Evolutionary conservation across 2,797 vertebrate species (phyloP), one percentile per base, ranked within the genome.

Genomic region (Acanthiza pusilla): DNA sequence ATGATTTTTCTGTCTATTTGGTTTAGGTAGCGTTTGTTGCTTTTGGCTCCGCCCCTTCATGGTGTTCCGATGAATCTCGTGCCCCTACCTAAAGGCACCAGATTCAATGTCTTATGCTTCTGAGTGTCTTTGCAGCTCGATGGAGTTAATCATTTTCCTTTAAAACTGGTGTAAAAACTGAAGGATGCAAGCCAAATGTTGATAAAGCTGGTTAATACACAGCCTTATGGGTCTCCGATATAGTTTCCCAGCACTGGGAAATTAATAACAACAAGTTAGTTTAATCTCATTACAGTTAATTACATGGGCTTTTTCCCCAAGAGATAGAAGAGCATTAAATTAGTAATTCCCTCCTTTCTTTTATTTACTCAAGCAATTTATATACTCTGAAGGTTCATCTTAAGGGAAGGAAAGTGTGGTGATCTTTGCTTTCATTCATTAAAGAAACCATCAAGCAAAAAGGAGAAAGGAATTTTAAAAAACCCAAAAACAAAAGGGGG

Each of bases 281-380:
- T 97, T 97, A 97, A 97, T 97, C 94, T 97, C 96, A 96, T 98
- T 97, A 97, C 68, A 95, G 95, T 98, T 98, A 97, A 98, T 98
- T 97, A 97, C 94, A 95, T 85, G 92, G 97, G 84, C 77, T 94
- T 97, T 96, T 96, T 2, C 95, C 96, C 90, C 94, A 89, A 88
- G 95, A 95, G 97, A 95, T 81, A 54, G 96, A 89, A 73, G 68
- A 96, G 42, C 91, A 80, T 97, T 97, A 97, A 96, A 97, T 97
- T 94, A 97, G 93, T 91, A 94, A 81, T 85, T 96, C 93, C 89
- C 86, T 94, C 61, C 82, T 91, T 95, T 94, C 91, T 91, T 93
- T 96, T 97, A 96, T 96, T 97, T 96, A 95, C 83, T 93, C 78
- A 85, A 94, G 93, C 73, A 96, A 58, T 83, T 96, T 87, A 86